Base-by-base conservation (phyloP, 1,140 invertebrate species). In the Habropoda laboriosa region DNA sequence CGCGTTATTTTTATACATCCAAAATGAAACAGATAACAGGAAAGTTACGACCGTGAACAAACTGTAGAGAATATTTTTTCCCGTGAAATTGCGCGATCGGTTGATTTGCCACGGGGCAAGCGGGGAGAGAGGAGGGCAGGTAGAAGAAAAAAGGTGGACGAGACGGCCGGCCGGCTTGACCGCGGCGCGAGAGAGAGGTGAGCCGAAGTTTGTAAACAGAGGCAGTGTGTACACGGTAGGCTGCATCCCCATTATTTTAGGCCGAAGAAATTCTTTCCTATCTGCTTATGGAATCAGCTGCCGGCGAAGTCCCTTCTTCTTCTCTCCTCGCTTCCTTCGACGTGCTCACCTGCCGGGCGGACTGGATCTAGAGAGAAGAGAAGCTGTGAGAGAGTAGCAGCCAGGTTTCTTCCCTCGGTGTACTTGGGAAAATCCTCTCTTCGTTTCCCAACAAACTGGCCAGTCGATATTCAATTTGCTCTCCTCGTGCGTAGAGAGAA, bases 261-360 rank as follows among this genome's bases (percentile, higher is more conserved):
- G 88, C 79, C 85, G 82, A 86, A 83, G 83, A 88, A 86, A 89
- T 89, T 87, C 87, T 89, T 87, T 82, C 80, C 86, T 91, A 90
- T 92, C 90, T 90, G 86, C 83, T 92, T 92, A 92, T 92, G 88
- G 91, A 93, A 92, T 92, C 91, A 93, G 91, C 91, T 92, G 92
- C 89, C 83, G 68, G 66, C 64, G 72, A 67, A 67, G 84, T 67
- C 79, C 86, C 63, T 83, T 58, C 75, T 66, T 58, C 81, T 72
- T 51, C 45, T 53, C 30, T n/a, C 64, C 18, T 18, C 58, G 58
- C 40, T 80, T 80, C 71, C 78, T n/a, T 78, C 79, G 57, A 74
- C 74, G 61, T 30, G 82, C 80, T 85, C 84, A 86, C 83, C 84
- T 86, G 84, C 83, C 84, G 80, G 24, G 64, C 67, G 49, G 61